These are phyloP conservation scores for Melospiza georgiana DNA, from an alignment of 2,113 vertebrate genomes.

Conservation along the genomic window DNA sequence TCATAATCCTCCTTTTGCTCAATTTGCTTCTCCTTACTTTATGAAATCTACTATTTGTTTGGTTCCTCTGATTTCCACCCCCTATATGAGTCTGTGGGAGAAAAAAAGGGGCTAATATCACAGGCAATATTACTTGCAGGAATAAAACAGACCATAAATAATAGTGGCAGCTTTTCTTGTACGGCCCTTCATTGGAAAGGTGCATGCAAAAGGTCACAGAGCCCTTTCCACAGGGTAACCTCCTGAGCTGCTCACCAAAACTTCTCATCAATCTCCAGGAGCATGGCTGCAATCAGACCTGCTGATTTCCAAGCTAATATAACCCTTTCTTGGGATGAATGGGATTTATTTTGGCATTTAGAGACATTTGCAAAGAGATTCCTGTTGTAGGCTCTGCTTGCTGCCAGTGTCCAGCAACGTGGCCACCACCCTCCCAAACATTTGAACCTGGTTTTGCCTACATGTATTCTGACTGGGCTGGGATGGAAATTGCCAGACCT, in stretches of 20 bases:
- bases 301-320: not conserved
- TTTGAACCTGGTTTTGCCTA: not conserved
- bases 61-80: slow-evolving; percentile 20
- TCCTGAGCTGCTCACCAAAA: not conserved
- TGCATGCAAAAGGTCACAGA: not conserved
- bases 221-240: not conserved
- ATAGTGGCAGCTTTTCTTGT: not conserved
- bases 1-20: slow-evolving; percentile 75
- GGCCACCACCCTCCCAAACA: not conserved
- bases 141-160: not conserved
- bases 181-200: not conserved
- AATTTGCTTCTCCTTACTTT: slow-evolving; percentile 64
- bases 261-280: not conserved
- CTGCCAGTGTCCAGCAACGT: rapidly evolving
- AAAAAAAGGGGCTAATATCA: slow-evolving; percentile 23
- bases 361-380: not conserved
- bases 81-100: not conserved
- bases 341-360: not conserved
- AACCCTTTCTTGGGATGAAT: not conserved
- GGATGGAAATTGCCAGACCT: not conserved
- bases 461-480: not conserved
- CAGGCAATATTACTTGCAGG: slow-evolving; percentile 42
- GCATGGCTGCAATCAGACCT: not conserved
- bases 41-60: slow-evolving; percentile 60
- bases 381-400: not conserved